Conservation (phyloP, 1,140 invertebrate species). For the Berghia stephanieae region DNA sequence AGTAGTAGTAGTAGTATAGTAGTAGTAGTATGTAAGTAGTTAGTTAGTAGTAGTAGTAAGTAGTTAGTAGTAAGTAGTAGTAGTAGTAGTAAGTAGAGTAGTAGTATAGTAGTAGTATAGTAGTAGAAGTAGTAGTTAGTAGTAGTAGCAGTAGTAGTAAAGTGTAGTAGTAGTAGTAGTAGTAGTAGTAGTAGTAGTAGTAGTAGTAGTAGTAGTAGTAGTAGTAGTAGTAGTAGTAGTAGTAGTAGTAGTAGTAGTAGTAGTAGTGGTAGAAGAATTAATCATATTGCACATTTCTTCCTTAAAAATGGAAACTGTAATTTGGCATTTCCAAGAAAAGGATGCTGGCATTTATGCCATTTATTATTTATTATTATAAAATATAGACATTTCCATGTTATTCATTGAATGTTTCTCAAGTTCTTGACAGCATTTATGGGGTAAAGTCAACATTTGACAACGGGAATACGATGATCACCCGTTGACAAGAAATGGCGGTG, state of each 20-base stretch:
- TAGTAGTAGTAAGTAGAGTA: conserved; percentile 13
- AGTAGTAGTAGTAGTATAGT: conserved; percentile 13
- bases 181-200: not conserved
- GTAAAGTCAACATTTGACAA: too few species aligned
- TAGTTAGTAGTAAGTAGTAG: too few species aligned
- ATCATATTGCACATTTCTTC: too few species aligned
- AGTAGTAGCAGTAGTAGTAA: conserved; percentile 15
- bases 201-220: conserved; percentile 19
- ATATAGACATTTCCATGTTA: too few species aligned
- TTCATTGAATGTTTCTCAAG: too few species aligned
- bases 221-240: conserved; percentile 19
- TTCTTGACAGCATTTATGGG: too few species aligned
- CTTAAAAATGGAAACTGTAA: too few species aligned
- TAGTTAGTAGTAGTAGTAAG: not conserved
- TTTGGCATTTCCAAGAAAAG: too few species aligned
- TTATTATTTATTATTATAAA: too few species aligned
- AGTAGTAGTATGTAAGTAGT: not conserved
- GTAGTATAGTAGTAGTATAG: conserved; percentile 15
- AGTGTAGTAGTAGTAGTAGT: not conserved
- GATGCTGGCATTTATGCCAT: too few species aligned
- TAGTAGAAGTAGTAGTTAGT: conserved; percentile 11
- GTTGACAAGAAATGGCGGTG: too few species aligned
- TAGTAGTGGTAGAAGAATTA: conserved; percentile 6
- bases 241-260: conserved; percentile 13
- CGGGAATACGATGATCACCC: too few species aligned